A percentile compares a stretch with the other conserved stretches of the same genome.
These are phyloP conservation scores for Pogonomyrmex californicus DNA, from an alignment of 1,140 invertebrate species.

Conservation along the genomic window DNA sequence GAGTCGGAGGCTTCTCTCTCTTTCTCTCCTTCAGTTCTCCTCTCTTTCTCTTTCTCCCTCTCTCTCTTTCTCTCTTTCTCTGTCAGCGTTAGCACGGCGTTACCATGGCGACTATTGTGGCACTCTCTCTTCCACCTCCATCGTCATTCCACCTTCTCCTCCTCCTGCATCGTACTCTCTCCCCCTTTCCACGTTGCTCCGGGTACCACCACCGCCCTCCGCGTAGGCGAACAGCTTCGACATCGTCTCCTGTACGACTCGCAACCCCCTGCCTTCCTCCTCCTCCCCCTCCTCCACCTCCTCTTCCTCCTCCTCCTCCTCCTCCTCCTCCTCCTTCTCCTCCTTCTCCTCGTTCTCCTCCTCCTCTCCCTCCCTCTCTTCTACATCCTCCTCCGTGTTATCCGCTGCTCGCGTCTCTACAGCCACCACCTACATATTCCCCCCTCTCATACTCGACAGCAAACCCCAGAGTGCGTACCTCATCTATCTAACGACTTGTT, in stretches of 20 bases:
- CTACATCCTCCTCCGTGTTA: conserved; percentile 62
- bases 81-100: conserved; percentile 50
- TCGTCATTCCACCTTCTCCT: conserved; percentile 57
- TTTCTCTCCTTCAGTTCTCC: conserved; percentile 57
- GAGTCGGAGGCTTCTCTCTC: conserved; percentile 77
- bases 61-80: conserved; percentile 49
- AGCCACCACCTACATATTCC: conserved; percentile 57
- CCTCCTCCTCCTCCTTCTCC: too few species aligned
- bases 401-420: conserved; percentile 57
- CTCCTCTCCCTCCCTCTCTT: conserved; percentile 53
- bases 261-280: conserved; percentile 80
- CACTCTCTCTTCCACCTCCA: conserved; percentile 69
- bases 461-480: conserved; percentile 76
- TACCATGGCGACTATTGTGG: conserved; percentile 82
- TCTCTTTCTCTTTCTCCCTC: conserved; percentile 40
- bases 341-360: conserved; percentile 56
- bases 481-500: conserved; percentile 84
- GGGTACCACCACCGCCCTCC: conserved; percentile 57
- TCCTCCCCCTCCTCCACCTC: too few species aligned
- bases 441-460: conserved; percentile 67
- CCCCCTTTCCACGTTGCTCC: conserved; percentile 58
- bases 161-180: conserved; percentile 57
- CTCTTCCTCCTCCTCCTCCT: too few species aligned
- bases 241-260: conserved; percentile 72
- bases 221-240: conserved; percentile 61